Evolutionary conservation across 2,113 vertebrate species (phyloP).

Genomic region (Rhinichthys klamathensis): DNA sequence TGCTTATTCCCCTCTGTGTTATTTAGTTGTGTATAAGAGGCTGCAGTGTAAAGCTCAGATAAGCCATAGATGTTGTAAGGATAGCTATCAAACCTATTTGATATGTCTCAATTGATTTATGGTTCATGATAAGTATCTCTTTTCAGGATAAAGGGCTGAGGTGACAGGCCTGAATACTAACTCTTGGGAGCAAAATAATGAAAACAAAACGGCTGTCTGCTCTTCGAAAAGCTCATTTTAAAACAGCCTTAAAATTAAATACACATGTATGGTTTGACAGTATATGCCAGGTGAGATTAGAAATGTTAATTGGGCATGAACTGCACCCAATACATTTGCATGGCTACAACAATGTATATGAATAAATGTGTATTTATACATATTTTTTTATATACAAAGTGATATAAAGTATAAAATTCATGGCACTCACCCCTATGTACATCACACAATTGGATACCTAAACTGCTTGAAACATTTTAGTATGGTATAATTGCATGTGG

Average conservation of each 20-base stretch:
- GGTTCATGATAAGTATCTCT: constrained; percentile 47
- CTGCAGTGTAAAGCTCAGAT: constrained; percentile 37
- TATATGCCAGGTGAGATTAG: too few relatives aligned
- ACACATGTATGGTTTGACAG: neutral
- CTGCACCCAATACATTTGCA: neutral
- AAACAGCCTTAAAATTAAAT: neutral
- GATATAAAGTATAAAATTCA: too few relatives aligned
- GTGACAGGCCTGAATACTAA: constrained; percentile 44
- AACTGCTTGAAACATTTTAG: too few relatives aligned
- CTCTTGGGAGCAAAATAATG: neutral
- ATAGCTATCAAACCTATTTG: constrained; percentile 40
- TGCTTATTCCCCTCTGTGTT: constrained; percentile 29
- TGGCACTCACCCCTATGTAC: too few relatives aligned
- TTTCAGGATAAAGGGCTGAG: constrained; percentile 40
- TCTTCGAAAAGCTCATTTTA: neutral
- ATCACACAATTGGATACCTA: too few relatives aligned
- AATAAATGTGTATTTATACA: too few relatives aligned
- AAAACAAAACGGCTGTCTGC: constrained; percentile 12
- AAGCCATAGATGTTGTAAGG: constrained; percentile 40
- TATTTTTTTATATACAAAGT: too few relatives aligned
- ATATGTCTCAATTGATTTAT: constrained; percentile 53
- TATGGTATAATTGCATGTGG: neutral
- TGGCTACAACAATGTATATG: too few relatives aligned
- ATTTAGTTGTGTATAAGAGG: constrained; percentile 21
- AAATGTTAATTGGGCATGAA: neutral